Conservation (phyloP, 2,113 vertebrate species). For the Boulengeromyrus knoepffleri region DNA sequence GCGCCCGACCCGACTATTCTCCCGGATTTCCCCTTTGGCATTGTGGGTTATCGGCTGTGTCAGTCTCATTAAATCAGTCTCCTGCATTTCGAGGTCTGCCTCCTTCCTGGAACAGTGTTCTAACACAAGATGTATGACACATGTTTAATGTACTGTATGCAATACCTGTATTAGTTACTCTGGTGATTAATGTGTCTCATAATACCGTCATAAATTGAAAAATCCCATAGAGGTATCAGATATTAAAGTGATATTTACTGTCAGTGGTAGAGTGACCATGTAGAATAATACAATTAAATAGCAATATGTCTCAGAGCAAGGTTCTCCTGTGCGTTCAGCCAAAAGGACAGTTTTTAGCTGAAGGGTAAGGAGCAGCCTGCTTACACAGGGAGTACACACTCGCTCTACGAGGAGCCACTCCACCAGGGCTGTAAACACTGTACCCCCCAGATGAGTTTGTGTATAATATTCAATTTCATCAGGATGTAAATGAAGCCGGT, state of each 20-base stretch:
- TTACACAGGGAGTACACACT: neutral
- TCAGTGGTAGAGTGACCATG: neutral
- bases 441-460: neutral
- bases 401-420: neutral
- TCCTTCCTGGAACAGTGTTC: too few species aligned
- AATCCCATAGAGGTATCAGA: neutral
- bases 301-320: neutral
- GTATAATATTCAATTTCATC: constrained; percentile 10
- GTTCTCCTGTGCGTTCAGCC: neutral
- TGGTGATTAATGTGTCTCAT: neutral
- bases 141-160: neutral
- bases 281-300: neutral
- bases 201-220: neutral
- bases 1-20: too few species aligned
- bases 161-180: neutral
- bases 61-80: too few species aligned
- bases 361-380: neutral
- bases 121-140: neutral
- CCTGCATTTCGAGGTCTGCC: too few species aligned
- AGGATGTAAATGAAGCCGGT: neutral
- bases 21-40: too few species aligned
- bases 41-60: too few species aligned
- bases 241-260: neutral
- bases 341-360: neutral
- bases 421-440: neutral